phyloP scores from a whole-genome alignment of 1,140 invertebrate genomes.

The fruit fly (Drosophila melanogaster) region Release_6_plus_ISO1_MT NC_004354.4:17238001-17238500 shows the following conservation, averaged over 20 bases:
- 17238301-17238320: slow-evolving; percentile 37
- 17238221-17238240: background rate
- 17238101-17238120: slow-evolving; percentile 38
- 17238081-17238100: slow-evolving; percentile 45
- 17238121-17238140: background rate
- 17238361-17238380: slow-evolving; percentile 45
- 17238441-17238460: background rate
- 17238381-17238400: slow-evolving; percentile 41
- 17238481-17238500: background rate
- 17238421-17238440: background rate
- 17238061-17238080: slow-evolving; percentile 54
- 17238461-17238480: background rate
- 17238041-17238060: slow-evolving; percentile 31
- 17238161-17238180: slow-evolving; percentile 39
- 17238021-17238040: slow-evolving; percentile 32
- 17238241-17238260: slow-evolving; percentile 2
- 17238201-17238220: slow-evolving; percentile 24
- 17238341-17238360: slow-evolving; percentile 63
- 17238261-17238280: slow-evolving; percentile 11
- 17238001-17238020: slow-evolving; percentile 37
- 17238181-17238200: slow-evolving; percentile 41
- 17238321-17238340: slow-evolving; percentile 63
- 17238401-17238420: slow-evolving; percentile 23
- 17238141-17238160: slow-evolving; percentile 40
- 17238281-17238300: slow-evolving; percentile 50